Evolutionary conservation across 2,888 invertebrate species (phyloP).

Genomic region (Dynastes hyllus): DNA sequence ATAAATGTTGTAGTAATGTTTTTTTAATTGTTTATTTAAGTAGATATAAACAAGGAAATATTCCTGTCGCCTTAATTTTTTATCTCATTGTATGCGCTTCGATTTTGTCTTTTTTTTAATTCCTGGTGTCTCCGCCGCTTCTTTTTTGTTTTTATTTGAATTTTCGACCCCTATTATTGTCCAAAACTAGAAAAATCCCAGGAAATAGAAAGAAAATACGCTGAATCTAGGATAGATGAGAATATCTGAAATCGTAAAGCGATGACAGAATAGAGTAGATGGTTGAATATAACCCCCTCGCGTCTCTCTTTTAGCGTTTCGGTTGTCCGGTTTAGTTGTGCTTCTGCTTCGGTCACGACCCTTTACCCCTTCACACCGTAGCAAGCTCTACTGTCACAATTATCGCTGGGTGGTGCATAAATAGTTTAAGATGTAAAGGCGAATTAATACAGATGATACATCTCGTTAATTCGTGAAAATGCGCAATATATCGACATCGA

Average conservation of each 20-base stretch:
- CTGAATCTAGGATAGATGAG: conserved; percentile 17
- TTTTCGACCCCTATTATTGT: conserved; percentile 9
- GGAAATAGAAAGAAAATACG: neutral
- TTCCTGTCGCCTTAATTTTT: neutral
- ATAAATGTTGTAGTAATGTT: too few species aligned
- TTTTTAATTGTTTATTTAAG: too few species aligned
- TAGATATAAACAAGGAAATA: too few species aligned
- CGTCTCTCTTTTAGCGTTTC: conserved; percentile 54
- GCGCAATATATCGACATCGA: conserved; percentile 19
- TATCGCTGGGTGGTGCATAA: conserved; percentile 63
- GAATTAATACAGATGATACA: conserved; percentile 46
- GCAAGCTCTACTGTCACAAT: conserved; percentile 60
- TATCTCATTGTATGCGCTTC: neutral
- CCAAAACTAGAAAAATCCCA: conserved; percentile 31
- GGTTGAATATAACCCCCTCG: conserved; percentile 26
- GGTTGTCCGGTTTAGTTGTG: conserved; percentile 55
- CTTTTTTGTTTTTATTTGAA: neutral
- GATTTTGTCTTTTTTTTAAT: neutral
- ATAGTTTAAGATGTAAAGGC: conserved; percentile 39
- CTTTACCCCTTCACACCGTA: conserved; percentile 58
- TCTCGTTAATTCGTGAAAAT: conserved; percentile 43
- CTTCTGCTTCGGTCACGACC: conserved; percentile 56
- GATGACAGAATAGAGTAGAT: conserved; percentile 48
- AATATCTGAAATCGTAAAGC: conserved; percentile 16
- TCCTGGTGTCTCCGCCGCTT: neutral